phyloP scores from a whole-genome alignment of 2,113 vertebrate species.

The Alligator mississippiensis region DNA sequence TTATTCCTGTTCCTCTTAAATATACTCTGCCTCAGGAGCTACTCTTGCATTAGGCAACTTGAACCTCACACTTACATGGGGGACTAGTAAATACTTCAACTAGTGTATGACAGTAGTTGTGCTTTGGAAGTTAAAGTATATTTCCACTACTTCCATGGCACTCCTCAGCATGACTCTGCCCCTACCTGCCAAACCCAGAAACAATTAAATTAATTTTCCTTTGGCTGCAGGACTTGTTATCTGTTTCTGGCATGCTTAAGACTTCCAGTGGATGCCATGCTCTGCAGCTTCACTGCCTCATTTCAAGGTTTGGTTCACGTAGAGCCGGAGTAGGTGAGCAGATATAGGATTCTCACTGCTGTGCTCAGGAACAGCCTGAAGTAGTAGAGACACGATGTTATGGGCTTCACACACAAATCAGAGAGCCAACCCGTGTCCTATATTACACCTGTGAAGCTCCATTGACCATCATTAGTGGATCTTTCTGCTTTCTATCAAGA shows the following conservation, averaged over 20 bases:
- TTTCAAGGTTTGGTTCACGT: too few relatives aligned
- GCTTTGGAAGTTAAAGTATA: background rate
- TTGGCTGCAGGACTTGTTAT: too few relatives aligned
- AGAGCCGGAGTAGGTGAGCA: too few relatives aligned
- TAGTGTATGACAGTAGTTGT: background rate
- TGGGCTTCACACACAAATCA: background rate
- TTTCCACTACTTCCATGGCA: too few relatives aligned
- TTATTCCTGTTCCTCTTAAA: background rate
- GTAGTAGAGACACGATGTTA: background rate
- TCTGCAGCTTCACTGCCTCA: too few relatives aligned
- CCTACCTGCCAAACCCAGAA: too few relatives aligned
- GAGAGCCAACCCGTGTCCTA: background rate
- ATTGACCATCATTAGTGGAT: background rate
- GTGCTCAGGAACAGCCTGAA: too few relatives aligned
- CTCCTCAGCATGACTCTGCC: too few relatives aligned
- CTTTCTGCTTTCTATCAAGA: background rate
- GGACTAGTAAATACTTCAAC: background rate
- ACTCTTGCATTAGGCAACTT: background rate
- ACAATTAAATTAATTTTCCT: too few relatives aligned
- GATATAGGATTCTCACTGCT: too few relatives aligned
- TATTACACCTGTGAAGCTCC: background rate
- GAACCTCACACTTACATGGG: background rate
- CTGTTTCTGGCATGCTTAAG: too few relatives aligned
- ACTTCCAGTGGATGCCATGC: too few relatives aligned
- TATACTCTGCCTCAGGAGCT: background rate